Percentiles rank a stretch among this genome's conserved stretches.
Conservation (phyloP, 2,888 invertebrate species). For the Machimus atricapillus region DNA sequence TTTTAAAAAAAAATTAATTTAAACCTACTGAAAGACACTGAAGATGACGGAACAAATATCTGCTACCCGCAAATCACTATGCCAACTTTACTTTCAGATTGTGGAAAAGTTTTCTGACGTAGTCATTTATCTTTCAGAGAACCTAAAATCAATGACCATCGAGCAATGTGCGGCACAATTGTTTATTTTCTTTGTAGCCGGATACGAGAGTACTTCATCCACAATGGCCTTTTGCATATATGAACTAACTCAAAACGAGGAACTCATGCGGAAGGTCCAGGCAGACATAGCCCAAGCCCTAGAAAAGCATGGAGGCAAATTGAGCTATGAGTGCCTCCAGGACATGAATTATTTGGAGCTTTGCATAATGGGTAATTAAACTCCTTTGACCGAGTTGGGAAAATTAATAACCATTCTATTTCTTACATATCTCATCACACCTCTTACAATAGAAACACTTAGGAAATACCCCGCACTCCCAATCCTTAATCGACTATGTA, state of each 20-base stretch:
- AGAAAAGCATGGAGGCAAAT: conserved; percentile 54
- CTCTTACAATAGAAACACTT: conserved; percentile 54
- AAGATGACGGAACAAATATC: neutral
- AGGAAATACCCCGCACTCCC: conserved; percentile 63
- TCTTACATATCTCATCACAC: neutral
- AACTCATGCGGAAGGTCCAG: conserved; percentile 56
- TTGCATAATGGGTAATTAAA: conserved; percentile 58
- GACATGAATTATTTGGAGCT: conserved; percentile 62
- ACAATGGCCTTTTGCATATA: conserved; percentile 60
- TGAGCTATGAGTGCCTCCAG: conserved; percentile 61
- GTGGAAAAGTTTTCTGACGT: neutral
- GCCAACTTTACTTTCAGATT: neutral
- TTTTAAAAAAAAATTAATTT: too few relatives aligned
- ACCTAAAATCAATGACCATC: conserved; percentile 56
- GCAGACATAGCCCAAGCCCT: conserved; percentile 58
- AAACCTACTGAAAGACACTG: too few relatives aligned
- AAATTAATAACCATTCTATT: neutral
- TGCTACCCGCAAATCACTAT: neutral
- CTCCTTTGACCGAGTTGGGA: neutral
- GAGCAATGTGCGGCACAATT: conserved; percentile 59
- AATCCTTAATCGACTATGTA: conserved; percentile 60
- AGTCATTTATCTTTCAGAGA: conserved; percentile 46
- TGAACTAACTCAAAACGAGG: conserved; percentile 60
- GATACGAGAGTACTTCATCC: conserved; percentile 63
- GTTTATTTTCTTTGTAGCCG: conserved; percentile 62